Conservation (phyloP, 1,140 invertebrate genomes). For the Bombus sibiricus region DNA sequence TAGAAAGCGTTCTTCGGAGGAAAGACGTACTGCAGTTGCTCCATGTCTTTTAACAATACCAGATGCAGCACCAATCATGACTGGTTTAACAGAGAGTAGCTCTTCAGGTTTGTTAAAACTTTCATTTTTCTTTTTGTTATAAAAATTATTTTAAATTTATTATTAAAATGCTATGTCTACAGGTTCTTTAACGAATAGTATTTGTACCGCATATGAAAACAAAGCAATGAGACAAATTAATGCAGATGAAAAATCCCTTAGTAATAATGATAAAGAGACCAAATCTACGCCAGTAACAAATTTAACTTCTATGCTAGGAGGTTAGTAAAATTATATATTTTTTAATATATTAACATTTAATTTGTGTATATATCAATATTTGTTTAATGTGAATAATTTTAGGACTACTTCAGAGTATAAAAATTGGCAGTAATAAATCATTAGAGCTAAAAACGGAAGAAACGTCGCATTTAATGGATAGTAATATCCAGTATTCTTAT, state of each 20-base stretch:
- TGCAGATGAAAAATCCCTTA: constrained; percentile 67
- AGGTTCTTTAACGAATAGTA: constrained; percentile 85
- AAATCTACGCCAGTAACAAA: constrained; percentile 68
- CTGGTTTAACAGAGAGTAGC: constrained; percentile 85
- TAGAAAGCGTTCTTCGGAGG: constrained; percentile 81
- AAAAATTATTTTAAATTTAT: constrained; percentile 14
- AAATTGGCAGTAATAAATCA: constrained; percentile 70
- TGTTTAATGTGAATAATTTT: constrained; percentile 9
- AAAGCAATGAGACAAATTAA: constrained; percentile 66
- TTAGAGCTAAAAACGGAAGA: constrained; percentile 68
- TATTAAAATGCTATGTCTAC: constrained; percentile 42
- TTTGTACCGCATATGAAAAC: constrained; percentile 85
- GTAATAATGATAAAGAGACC: constrained; percentile 62
- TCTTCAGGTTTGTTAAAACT: constrained; percentile 82
- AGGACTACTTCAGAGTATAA: constrained; percentile 80
- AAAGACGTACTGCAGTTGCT: constrained; percentile 74
- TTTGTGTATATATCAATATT: neutral
- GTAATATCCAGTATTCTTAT: constrained; percentile 83
- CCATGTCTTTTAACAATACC: constrained; percentile 79
- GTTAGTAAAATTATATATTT: constrained; percentile 56
- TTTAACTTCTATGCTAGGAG: constrained; percentile 77
- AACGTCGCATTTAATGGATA: constrained; percentile 59
- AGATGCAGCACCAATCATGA: constrained; percentile 75
- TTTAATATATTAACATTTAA: neutral
- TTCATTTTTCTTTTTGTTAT: neutral